phyloP scores from a whole-genome alignment of 2,888 invertebrate genomes.

The Aleiodes alternator region DNA sequence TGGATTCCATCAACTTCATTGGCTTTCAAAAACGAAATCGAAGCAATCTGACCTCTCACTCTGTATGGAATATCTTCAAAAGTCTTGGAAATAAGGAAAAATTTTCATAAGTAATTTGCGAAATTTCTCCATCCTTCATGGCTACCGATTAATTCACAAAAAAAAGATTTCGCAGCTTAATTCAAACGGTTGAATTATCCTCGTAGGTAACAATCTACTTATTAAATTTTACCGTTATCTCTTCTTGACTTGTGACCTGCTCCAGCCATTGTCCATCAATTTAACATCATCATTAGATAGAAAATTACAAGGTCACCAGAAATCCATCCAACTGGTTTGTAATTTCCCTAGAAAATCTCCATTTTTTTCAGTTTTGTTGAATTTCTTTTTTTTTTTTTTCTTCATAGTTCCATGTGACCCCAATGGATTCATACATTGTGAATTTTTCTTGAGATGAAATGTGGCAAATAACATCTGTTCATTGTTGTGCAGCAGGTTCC shows the following conservation, averaged over 20 bases:
- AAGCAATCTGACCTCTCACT: too few species aligned
- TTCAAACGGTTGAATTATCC: too few species aligned
- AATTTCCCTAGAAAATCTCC: too few species aligned
- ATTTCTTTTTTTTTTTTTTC: neutral
- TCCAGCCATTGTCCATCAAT: slow-evolving; percentile 16
- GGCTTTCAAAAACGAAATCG: too few species aligned
- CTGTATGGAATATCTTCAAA: too few species aligned
- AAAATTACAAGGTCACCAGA: slow-evolving; percentile 13
- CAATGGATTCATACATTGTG: neutral
- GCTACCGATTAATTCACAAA: neutral
- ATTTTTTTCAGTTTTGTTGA: too few species aligned
- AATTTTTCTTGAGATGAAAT: too few species aligned
- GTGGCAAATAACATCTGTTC: slow-evolving; percentile 61
- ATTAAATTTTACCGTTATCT: slow-evolving; percentile 24
- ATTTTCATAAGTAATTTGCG: too few species aligned
- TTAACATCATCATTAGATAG: neutral
- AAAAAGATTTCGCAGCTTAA: too few species aligned
- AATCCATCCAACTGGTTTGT: neutral
- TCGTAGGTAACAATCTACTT: neutral
- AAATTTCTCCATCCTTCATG: neutral
- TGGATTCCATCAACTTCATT: too few species aligned
- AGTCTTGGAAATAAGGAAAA: too few species aligned
- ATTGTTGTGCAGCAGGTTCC: slow-evolving; percentile 55
- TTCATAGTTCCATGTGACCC: slow-evolving; percentile 4
- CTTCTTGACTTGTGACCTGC: slow-evolving; percentile 16